A percentile compares a stretch with the other conserved stretches of the same genome.
phyloP scores from a whole-genome alignment of 1,140 invertebrate species.

The Epicauta chinensis region DNA sequence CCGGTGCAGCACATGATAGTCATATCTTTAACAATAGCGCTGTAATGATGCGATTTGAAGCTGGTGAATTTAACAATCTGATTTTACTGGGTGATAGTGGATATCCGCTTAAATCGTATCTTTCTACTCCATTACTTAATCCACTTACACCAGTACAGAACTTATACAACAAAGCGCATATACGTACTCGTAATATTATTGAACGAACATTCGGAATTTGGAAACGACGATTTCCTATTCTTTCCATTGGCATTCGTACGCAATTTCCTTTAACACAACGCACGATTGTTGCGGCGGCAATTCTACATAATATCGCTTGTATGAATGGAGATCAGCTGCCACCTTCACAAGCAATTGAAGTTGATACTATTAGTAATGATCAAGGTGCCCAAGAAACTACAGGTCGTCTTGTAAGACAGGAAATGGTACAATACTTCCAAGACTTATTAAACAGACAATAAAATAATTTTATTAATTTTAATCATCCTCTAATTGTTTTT shows the following conservation, averaged over 20 bases:
- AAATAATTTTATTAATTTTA: no score
- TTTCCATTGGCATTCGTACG: slow-evolving; percentile 31
- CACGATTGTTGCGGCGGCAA: slow-evolving; percentile 38
- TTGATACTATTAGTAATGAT: no score
- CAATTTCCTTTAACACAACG: slow-evolving; percentile 27
- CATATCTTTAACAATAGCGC: slow-evolving; percentile 27
- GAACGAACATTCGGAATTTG: slow-evolving; percentile 39
- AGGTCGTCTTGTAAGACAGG: no score
- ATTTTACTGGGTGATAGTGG: slow-evolving; percentile 16
- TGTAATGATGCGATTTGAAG: slow-evolving; percentile 3
- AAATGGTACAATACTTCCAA: no score
- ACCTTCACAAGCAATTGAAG: no score
- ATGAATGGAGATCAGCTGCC: slow-evolving; percentile 10
- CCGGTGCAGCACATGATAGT: slow-evolving; percentile 38
- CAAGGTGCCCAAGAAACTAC: no score
- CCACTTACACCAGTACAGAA: slow-evolving; percentile 10
- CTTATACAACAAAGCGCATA: slow-evolving; percentile 27
- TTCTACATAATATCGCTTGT: slow-evolving; percentile 41
- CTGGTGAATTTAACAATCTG: neutral
- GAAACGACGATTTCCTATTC: slow-evolving; percentile 41
- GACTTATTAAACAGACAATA: no score
- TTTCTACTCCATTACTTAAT: slow-evolving; percentile 9
- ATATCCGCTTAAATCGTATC: slow-evolving; percentile 9
- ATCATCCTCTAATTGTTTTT: no score
- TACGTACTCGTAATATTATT: slow-evolving; percentile 40